These are phyloP conservation scores for Hapalemur alaotrensis DNA, from an alignment of 2,797 vertebrate species.

Conservation along the genomic window DNA sequence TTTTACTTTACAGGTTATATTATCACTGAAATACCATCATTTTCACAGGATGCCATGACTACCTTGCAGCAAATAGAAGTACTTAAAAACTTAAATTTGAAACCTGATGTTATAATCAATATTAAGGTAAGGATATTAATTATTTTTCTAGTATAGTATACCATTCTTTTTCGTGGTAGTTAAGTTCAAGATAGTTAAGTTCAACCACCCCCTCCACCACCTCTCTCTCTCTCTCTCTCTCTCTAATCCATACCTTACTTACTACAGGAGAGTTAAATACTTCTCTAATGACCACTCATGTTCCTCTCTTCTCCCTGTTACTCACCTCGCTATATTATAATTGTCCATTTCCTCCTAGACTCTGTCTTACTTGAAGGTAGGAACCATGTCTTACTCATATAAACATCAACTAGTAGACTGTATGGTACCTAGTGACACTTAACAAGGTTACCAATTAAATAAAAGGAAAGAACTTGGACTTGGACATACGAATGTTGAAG, in stretches of 20 bases:
- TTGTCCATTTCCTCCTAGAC: background rate
- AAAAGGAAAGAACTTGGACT: background rate
- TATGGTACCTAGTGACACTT: background rate
- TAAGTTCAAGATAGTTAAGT: background rate
- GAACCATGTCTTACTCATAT: background rate
- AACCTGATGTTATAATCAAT: constrained; percentile 95
- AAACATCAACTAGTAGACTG: background rate
- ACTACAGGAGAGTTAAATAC: background rate
- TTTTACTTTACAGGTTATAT: constrained; percentile 90
- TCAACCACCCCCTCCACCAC: background rate
- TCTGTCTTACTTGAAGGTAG: background rate
- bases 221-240: too few species aligned
- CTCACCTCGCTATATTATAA: background rate
- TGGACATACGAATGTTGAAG: background rate
- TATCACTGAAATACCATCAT: constrained; percentile 92
- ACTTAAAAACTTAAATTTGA: constrained; percentile 90
- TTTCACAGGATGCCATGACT: constrained; percentile 89
- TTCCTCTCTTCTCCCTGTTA: background rate
- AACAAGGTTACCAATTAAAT: constrained; percentile 1
- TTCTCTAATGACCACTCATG: background rate
- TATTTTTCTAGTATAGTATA: background rate
- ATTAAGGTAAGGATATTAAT: constrained; percentile 91
- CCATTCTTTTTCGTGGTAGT: background rate
- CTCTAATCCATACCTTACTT: background rate
- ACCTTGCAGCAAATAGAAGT: constrained; percentile 90